A percentile compares a stretch with the other conserved stretches of the same genome.
Conservation (phyloP, 2,888 invertebrate genomes). For the Ochropleura plecta region DNA sequence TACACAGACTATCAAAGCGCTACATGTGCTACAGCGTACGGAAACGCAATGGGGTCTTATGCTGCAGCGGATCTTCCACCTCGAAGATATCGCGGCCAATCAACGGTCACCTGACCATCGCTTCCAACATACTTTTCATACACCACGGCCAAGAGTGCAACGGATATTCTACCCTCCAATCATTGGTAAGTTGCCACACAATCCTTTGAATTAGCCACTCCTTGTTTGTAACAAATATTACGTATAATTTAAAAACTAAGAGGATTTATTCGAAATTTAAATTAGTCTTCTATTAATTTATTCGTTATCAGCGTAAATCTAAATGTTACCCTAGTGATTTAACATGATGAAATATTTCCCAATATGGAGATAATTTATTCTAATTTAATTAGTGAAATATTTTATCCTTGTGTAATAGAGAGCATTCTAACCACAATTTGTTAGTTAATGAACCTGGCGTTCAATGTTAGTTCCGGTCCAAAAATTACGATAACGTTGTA, state of each 20-base stretch:
- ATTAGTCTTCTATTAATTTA: not conserved
- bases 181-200: slow-evolving; percentile 86
- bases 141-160: slow-evolving; percentile 90
- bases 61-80: slow-evolving; percentile 94
- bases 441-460: slow-evolving; percentile 11
- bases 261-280: not conserved
- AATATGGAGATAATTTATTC: not conserved
- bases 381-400: slow-evolving; percentile 7
- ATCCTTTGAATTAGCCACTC: not conserved
- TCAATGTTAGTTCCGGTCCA: slow-evolving; percentile 10
- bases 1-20: slow-evolving; percentile 94
- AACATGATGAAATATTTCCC: not conserved
- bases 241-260: not conserved
- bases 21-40: slow-evolving; percentile 97
- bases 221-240: not conserved
- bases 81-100: slow-evolving; percentile 97
- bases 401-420: not conserved
- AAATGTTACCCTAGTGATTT: not conserved
- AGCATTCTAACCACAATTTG: slow-evolving; percentile 15
- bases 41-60: slow-evolving; percentile 98
- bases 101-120: slow-evolving; percentile 89
- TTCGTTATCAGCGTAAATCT: not conserved
- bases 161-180: slow-evolving; percentile 92
- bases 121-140: slow-evolving; percentile 93
- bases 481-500: slow-evolving; percentile 14